Percentiles rank a stretch among this genome's conserved stretches.
phyloP scores from a whole-genome alignment of 2,888 invertebrate species.

The Leptinotarsa tumamoca region DNA sequence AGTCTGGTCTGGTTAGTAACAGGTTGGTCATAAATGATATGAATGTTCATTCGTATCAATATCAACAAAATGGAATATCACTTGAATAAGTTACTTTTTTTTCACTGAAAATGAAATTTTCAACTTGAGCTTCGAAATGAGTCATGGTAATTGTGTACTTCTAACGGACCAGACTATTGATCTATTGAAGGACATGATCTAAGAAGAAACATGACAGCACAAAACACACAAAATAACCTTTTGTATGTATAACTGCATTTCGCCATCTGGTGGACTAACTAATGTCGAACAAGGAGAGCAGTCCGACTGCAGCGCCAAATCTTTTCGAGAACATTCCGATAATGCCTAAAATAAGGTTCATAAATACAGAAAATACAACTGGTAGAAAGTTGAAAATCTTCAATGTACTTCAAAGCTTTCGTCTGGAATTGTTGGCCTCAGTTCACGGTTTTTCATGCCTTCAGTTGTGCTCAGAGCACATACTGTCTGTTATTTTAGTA shows the following conservation, averaged over 20 bases:
- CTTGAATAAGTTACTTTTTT: too few relatives aligned
- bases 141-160: neutral
- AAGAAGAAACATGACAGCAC: conserved; percentile 1
- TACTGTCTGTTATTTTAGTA: too few relatives aligned
- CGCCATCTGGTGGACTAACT: conserved; percentile 63
- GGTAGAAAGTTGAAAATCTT: too few relatives aligned
- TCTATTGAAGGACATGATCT: neutral
- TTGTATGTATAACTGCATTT: conserved; percentile 57
- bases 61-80: too few relatives aligned
- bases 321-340: conserved; percentile 73
- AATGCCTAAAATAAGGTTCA: conserved; percentile 64
- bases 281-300: conserved; percentile 67
- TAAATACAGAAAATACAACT: too few relatives aligned
- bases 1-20: neutral
- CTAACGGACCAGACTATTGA: conserved; percentile 3
- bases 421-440: neutral
- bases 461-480: too few relatives aligned
- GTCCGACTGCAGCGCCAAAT: conserved; percentile 65
- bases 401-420: neutral
- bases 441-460: too few relatives aligned
- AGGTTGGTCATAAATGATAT: too few relatives aligned
- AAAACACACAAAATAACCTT: conserved; percentile 56
- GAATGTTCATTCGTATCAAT: too few relatives aligned
- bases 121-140: too few relatives aligned
- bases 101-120: too few relatives aligned